Evolutionary conservation across 2,888 invertebrate species (phyloP), one percentile per base, ranked within the genome.

Genomic region (Sericinus montela): DNA sequence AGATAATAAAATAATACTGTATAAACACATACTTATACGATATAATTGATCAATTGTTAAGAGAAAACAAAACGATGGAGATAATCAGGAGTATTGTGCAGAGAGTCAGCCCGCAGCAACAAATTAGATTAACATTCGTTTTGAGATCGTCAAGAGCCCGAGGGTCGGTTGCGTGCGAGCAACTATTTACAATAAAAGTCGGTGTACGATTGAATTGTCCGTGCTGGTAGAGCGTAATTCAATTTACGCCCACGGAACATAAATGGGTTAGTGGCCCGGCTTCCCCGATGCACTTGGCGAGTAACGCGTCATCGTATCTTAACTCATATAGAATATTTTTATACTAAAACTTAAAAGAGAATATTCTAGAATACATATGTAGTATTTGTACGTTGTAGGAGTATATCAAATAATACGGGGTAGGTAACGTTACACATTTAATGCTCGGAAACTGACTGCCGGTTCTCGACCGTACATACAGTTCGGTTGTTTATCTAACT

Each of bases 211-310:
- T 54, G 56, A 57, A 55, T 56, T 47, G 55, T 58, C 55, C 52
- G 49, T 54, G 54, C 55, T 55, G 62, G 56, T 54, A 54, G 53
- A 56, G 54, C 49, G 56, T 69, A 67, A 69, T 67, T 63, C 62
- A 62, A 69, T 69, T 67, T 67, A 59, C 60, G 57, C 65, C 63
- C 60, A 60, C 60, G 47, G 51, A 57, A 55, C 59, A 63, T 67
- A 69, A 67, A 69, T 65, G 67, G 69, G 69, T 69, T 69, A 69
- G 59, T 60, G 59, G 65, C 67, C 63, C 59, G 65, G 63, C 63
- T 63, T 65, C 61, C 56, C 58, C 56, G 29, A 38, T 35, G 11
- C 39, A 41, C 34, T 36, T 13, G 19, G 16, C 48, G 28, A n/a
- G 32, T 30, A n/a, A 32, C 32, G 13, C 32, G 19, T 32, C 25